A percentile compares a stretch with the other conserved stretches of the same genome.
phyloP scores from a whole-genome alignment of 2,888 invertebrate species.

The Lamellibrachia satsuma region DNA sequence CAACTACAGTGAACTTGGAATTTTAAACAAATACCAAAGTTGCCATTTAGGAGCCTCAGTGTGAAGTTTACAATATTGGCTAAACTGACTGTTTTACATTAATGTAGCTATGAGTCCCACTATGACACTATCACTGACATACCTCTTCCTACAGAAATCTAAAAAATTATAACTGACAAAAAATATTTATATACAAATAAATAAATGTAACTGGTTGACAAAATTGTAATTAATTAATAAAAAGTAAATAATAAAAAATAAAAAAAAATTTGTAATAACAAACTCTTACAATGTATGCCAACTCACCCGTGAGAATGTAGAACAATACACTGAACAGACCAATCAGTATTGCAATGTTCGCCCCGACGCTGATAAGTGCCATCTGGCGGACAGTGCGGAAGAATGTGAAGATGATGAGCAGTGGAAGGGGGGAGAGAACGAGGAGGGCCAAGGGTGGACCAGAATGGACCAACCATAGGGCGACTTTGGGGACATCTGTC shows the following conservation, averaged over 20 bases:
- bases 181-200: too few relatives aligned
- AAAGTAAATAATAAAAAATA: not conserved
- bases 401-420: conserved; percentile 55
- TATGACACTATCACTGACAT: not conserved
- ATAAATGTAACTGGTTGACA: not conserved
- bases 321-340: conserved; percentile 54
- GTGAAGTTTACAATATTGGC: too few relatives aligned
- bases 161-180: not conserved
- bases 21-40: too few relatives aligned
- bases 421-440: conserved; percentile 52
- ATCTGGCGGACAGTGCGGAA: conserved; percentile 55
- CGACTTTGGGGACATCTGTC: not conserved
- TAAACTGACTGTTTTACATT: not conserved
- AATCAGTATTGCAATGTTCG: conserved; percentile 54
- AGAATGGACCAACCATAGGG: not conserved
- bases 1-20: too few relatives aligned
- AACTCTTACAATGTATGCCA: not conserved
- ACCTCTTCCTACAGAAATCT: not conserved
- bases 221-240: not conserved
- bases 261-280: not conserved
- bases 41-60: too few relatives aligned
- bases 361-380: conserved; percentile 55
- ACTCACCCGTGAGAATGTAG: conserved; percentile 43
- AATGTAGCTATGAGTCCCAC: not conserved
- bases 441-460: conserved; percentile 52